phyloP scores from a whole-genome alignment of 2,888 invertebrate species.

The Lingula anatina region DNA sequence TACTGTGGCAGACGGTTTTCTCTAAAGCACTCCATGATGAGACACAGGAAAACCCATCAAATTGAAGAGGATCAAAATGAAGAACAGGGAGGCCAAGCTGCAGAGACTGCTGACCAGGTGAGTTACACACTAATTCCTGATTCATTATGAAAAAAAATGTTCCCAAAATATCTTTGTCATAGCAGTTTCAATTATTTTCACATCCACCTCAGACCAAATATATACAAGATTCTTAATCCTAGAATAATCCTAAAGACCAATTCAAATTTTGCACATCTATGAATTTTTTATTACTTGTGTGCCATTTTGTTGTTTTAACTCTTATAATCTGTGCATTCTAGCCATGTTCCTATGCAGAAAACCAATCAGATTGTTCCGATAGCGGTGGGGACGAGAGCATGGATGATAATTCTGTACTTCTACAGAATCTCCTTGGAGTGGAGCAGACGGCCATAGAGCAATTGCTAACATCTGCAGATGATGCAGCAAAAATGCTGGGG shows the following conservation, averaged over 20 bases:
- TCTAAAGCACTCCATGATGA: conserved; percentile 88
- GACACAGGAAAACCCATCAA: conserved; percentile 88
- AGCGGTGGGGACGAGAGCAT: not conserved
- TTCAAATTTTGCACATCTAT: too few species aligned
- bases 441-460: conserved; percentile 79
- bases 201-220: too few species aligned
- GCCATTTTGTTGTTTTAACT: not conserved
- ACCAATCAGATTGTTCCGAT: not conserved
- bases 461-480: conserved; percentile 68
- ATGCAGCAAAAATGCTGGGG: conserved; percentile 82
- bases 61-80: too few species aligned
- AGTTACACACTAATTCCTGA: not conserved
- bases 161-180: not conserved
- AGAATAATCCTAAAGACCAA: too few species aligned
- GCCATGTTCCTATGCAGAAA: too few species aligned
- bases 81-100: too few species aligned
- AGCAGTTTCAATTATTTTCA: too few species aligned
- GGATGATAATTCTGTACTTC: too few species aligned
- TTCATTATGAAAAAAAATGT: not conserved
- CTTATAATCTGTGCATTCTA: not conserved
- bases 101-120: too few species aligned
- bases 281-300: too few species aligned
- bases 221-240: too few species aligned
- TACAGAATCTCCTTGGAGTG: conserved; percentile 84
- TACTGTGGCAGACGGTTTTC: conserved; percentile 84